Evolutionary conservation across 2,797 vertebrate genomes (phyloP).

Genomic region (Lithobates sylvaticus): DNA sequence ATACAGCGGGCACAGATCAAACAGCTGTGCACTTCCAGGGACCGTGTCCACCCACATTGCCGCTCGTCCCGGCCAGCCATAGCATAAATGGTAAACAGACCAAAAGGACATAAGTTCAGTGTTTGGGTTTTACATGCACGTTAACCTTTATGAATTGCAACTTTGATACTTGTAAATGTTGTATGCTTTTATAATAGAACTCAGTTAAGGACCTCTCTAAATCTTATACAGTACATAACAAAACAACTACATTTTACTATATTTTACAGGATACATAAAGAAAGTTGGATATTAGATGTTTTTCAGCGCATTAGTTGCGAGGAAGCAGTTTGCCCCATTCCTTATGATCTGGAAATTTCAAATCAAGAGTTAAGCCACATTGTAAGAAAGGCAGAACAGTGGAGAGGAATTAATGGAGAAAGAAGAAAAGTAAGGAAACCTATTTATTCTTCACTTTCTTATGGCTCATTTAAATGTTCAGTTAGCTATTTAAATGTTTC

Average conservation of each 20-base stretch:
- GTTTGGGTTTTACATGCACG: no score
- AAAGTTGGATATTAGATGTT: constrained; percentile 85
- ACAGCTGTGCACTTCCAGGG: no score
- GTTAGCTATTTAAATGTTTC: neutral
- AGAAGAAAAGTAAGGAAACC: constrained; percentile 79
- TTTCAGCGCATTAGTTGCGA: constrained; percentile 82
- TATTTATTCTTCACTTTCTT: neutral
- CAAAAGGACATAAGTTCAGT: no score
- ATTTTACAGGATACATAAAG: constrained; percentile 80
- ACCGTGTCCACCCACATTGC: no score
- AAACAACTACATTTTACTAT: constrained; percentile 25
- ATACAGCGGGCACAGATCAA: no score
- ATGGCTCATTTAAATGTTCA: neutral
- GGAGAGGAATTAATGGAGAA: constrained; percentile 90
- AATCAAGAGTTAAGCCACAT: constrained; percentile 91
- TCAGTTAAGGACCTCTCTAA: no score
- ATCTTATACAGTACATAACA: neutral
- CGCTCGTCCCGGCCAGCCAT: no score
- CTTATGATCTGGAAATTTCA: constrained; percentile 90
- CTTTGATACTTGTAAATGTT: neutral
- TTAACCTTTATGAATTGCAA: no score
- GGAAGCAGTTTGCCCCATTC: constrained; percentile 86
- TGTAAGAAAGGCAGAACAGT: constrained; percentile 89
- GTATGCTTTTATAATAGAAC: neutral
- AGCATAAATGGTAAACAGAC: no score